Percentiles rank a stretch among this genome's conserved stretches.
phyloP scores from a whole-genome alignment of 2,888 invertebrate genomes.

The Trachelus iudaicus region DNA sequence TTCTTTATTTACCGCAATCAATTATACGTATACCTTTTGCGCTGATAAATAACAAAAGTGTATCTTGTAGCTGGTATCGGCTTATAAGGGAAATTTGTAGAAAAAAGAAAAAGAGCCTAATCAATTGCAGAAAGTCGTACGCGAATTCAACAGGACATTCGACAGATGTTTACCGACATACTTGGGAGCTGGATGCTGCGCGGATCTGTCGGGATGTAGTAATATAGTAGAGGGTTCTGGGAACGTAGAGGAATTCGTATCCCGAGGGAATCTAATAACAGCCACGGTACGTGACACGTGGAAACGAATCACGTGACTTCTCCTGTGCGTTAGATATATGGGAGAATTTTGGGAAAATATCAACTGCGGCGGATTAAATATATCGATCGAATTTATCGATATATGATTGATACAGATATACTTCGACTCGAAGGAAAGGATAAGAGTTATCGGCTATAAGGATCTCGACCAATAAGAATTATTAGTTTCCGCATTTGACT shows the following conservation, averaged over 20 bases:
- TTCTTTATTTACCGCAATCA: no score
- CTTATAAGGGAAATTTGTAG: not conserved
- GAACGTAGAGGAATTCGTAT: not conserved
- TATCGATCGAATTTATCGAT: not conserved
- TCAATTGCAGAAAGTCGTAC: not conserved
- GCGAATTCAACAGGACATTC: not conserved
- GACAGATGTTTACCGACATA: not conserved
- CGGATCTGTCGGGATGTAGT: not conserved
- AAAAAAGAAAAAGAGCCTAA: not conserved
- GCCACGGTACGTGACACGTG: not conserved
- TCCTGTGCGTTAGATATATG: not conserved
- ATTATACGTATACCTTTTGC: no score
- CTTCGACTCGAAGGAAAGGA: no score
- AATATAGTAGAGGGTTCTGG: not conserved
- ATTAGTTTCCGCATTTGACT: no score
- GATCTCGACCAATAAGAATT: no score
- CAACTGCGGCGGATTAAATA: not conserved
- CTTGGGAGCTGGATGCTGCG: not conserved
- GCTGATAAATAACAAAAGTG: no score
- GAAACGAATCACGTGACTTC: not conserved
- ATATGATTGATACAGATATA: no score
- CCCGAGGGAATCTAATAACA: not conserved
- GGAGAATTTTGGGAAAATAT: not conserved
- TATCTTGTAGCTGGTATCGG: not conserved
- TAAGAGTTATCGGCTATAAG: no score